Conservation (phyloP, 1,140 invertebrate genomes). For the Delia radicum region DNA sequence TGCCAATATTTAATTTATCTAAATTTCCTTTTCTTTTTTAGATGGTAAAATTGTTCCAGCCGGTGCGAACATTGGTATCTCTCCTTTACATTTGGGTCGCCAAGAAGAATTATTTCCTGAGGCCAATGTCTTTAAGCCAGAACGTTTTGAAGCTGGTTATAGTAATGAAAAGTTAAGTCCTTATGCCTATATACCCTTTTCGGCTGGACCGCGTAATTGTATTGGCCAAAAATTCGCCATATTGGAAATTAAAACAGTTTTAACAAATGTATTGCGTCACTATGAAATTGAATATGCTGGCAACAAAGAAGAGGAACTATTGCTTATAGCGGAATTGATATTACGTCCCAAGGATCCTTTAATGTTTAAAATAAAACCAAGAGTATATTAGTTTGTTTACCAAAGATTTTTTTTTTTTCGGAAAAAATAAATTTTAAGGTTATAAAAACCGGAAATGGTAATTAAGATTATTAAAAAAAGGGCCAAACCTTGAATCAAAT, state of each 20-base stretch:
- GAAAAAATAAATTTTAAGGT: too few species aligned
- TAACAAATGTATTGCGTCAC: constrained; percentile 66
- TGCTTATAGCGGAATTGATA: constrained; percentile 57
- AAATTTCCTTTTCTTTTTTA: constrained; percentile 36
- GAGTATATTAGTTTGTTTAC: constrained; percentile 27
- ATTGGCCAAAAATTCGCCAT: constrained; percentile 80
- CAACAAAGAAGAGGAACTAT: constrained; percentile 50
- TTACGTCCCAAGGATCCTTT: constrained; percentile 54
- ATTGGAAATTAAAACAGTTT: constrained; percentile 71
- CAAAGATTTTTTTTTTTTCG: too few species aligned
- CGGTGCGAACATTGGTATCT: constrained; percentile 58
- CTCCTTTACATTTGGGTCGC: constrained; percentile 61
- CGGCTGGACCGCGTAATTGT: constrained; percentile 67
- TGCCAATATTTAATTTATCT: too few species aligned
- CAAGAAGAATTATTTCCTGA: constrained; percentile 62
- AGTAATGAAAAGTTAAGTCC: constrained; percentile 57
- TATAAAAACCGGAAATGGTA: too few species aligned
- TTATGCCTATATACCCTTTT: constrained; percentile 66
- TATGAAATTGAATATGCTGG: constrained; percentile 59
- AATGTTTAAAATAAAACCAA: constrained; percentile 46
- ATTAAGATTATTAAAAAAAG: too few species aligned
- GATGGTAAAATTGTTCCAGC: constrained; percentile 59
- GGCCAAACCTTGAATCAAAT: too few species aligned
- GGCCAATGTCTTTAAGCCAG: constrained; percentile 67
- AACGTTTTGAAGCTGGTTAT: constrained; percentile 64